Evolutionary conservation across 1,140 invertebrate genomes (phyloP), one percentile per base, ranked within the genome.

Genomic region (Oscheius sp.): DNA sequence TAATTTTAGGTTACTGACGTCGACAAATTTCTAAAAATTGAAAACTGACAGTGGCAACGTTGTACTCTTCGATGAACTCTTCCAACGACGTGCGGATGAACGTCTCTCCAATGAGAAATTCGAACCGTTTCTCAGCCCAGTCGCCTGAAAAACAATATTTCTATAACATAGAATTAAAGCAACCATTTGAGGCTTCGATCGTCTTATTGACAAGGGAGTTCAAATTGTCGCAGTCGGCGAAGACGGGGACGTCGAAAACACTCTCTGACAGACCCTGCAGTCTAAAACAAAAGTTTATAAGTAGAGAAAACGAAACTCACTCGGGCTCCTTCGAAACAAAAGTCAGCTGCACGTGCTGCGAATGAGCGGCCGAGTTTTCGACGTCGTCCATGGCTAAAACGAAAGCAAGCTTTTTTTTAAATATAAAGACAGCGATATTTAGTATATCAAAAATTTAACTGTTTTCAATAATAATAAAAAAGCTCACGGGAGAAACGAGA

Each of bases 101-200:
- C 3, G 74, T 70, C 20, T 65, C 65, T 18, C 80, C 76, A 35
- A 82, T 77, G 13, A 82, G 68, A 64, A 82, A 83, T 38, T 82
- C 80, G 61, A 83, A 83, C 26, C 73, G 45, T 28, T 68, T 49
- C 2, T 65, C 61, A 52, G 79, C 64, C 80, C 81, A 82, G 26
- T 76, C 38, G 18, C 74, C 80, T 81, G 38, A 13, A 26, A 55
- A 23, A 55, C 23, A 23, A 55, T 55, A 26, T 55, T 13, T 55
- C 4, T 23, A 26, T 10, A 42, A 42, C n/a, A 10, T 7, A 42
- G 38, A 42, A 42, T 20, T 55, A 55, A n/a, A 26, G 49, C 49
- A 23, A 13, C 15, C 49, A 15, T 55, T 55, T 7, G 7, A 55
- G 7, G 15, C 49, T 55, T 55, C 49, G 23, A 55, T 55, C 7